phyloP scores from a whole-genome alignment of 2,888 invertebrate species.

The Drosophila aldrichi region DNA sequence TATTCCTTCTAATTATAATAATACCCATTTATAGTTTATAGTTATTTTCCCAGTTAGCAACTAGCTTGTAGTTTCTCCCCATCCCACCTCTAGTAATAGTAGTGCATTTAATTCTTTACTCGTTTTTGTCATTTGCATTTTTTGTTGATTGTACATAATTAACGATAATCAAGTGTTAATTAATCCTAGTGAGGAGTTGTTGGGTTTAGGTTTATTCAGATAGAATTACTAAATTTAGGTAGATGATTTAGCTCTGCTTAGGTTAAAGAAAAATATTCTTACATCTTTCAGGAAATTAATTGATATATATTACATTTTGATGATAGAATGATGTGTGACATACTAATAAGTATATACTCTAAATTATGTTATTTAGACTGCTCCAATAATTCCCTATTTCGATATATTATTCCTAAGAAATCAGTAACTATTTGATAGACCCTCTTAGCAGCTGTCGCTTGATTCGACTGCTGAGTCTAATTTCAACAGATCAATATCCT shows the following conservation, averaged over 20 bases:
- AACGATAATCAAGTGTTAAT: conserved; percentile 2
- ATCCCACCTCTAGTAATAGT: conserved; percentile 2
- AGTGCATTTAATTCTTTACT: conserved; percentile 8
- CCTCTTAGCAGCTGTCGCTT: neutral
- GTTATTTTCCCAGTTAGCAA: conserved; percentile 14
- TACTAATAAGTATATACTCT: too few species aligned
- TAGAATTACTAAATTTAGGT: neutral
- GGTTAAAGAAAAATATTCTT: neutral
- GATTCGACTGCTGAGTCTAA: neutral
- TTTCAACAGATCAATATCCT: neutral
- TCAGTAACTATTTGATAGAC: neutral
- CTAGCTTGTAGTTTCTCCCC: neutral
- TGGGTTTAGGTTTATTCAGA: neutral
- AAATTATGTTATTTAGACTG: neutral
- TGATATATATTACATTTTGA: neutral
- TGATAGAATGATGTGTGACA: too few species aligned
- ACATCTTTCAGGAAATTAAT: neutral
- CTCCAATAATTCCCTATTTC: neutral
- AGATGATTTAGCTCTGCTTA: neutral
- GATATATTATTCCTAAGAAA: neutral
- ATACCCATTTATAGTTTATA: conserved; percentile 4
- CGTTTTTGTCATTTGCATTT: conserved; percentile 1
- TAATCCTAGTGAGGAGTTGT: neutral
- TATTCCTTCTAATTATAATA: conserved; percentile 34
- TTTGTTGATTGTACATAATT: neutral